These are phyloP conservation scores for Sphaerodactylus townsendi DNA, from an alignment of 2,113 vertebrate species.

Conservation along the genomic window DNA sequence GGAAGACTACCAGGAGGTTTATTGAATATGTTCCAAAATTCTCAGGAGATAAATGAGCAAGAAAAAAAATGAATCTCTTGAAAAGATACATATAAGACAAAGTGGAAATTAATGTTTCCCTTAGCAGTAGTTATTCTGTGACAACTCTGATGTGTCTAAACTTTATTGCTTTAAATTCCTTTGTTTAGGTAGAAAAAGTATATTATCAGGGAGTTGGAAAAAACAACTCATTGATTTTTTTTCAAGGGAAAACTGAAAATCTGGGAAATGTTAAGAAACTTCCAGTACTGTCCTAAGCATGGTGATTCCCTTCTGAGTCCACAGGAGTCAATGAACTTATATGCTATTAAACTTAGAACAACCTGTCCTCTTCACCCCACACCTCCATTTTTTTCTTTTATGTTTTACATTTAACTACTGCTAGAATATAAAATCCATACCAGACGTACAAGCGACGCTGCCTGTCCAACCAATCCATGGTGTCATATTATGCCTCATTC, in stretches of 20 bases:
- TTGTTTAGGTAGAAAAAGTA: no score
- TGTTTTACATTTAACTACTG: not conserved
- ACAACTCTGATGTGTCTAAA: no score
- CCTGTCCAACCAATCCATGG: not conserved
- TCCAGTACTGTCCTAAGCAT: not conserved
- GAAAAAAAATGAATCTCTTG: not conserved
- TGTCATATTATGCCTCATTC: not conserved
- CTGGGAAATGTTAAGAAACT: not conserved
- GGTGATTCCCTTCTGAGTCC: no score
- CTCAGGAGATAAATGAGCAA: not conserved
- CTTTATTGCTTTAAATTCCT: no score
- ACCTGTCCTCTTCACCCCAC: no score
- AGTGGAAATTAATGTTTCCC: no score
- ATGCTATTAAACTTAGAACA: no score
- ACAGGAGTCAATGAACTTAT: no score
- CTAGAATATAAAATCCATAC: not conserved
- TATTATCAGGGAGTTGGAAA: no score
- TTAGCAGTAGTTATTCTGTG: no score
- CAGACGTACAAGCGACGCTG: not conserved
- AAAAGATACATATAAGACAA: not conserved
- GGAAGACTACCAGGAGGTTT: not conserved
- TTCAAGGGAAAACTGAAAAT: not conserved
- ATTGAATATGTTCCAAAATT: not conserved
- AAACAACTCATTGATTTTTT: not conserved
- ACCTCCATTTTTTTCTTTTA: not conserved